A percentile compares a stretch with the other conserved stretches of the same genome.
Conservation (phyloP, 2,797 vertebrate genomes). For the Sylvilagus floridanus region DNA sequence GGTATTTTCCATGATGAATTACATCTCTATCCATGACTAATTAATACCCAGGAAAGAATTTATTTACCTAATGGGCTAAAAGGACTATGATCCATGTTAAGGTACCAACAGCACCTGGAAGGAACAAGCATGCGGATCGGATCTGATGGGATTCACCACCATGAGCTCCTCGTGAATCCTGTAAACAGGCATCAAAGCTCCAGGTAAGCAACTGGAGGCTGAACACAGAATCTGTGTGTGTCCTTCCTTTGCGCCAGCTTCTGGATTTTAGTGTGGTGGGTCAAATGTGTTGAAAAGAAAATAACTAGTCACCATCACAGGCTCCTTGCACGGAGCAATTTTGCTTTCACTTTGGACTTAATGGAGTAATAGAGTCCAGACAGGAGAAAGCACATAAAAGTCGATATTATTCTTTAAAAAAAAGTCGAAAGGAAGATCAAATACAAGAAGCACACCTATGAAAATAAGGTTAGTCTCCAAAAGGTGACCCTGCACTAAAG, state of each 20-base stretch:
- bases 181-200: neutral
- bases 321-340: conserved; percentile 60
- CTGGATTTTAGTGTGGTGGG: conserved; percentile 3
- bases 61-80: conserved; percentile 52
- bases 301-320: conserved; percentile 2
- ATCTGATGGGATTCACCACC: neutral
- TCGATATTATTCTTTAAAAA: conserved; percentile 18
- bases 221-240: neutral
- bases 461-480: conserved; percentile 56
- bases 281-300: conserved; percentile 75
- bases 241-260: neutral
- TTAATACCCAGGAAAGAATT: conserved; percentile 58
- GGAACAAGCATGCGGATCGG: neutral
- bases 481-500: conserved; percentile 44
- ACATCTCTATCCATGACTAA: conserved; percentile 58
- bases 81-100: neutral
- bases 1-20: conserved; percentile 76
- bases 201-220: neutral
- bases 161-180: neutral
- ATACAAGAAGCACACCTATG: conserved; percentile 25
- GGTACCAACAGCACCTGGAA: neutral
- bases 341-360: conserved; percentile 60
- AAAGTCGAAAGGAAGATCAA: conserved; percentile 30
- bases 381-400: conserved; percentile 55
- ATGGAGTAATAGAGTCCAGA: conserved; percentile 60